These are phyloP conservation scores for Bimastos eiseni DNA, from an alignment of 2,888 invertebrate genomes.

Conservation along the genomic window DNA sequence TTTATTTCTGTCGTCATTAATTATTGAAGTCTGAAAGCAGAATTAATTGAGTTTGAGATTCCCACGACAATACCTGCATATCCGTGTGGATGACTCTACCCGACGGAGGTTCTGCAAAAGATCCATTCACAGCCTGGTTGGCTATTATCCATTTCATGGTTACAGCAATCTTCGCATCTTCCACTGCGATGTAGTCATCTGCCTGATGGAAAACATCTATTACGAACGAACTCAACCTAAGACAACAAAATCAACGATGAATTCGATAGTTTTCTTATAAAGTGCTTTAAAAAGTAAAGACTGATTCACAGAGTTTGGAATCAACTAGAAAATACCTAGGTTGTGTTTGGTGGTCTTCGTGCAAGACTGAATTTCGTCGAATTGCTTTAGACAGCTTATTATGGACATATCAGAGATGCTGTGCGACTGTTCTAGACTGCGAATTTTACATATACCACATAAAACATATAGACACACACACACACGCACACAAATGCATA, in stretches of 20 bases:
- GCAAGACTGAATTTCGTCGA: too few species aligned
- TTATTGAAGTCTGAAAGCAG: not conserved
- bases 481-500: too few species aligned
- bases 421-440: too few species aligned
- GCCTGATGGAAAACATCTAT: slow-evolving; percentile 31
- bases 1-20: not conserved
- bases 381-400: too few species aligned
- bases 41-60: not conserved
- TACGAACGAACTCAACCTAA: slow-evolving; percentile 35
- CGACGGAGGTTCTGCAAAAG: slow-evolving; percentile 68
- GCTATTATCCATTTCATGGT: slow-evolving; percentile 77
- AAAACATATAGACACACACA: too few species aligned
- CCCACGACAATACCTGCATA: slow-evolving; percentile 66
- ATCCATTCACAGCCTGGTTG: slow-evolving; percentile 75
- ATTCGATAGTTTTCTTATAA: not conserved
- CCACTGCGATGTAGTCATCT: slow-evolving; percentile 26
- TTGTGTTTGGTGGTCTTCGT: too few species aligned
- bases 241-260: not conserved
- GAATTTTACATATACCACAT: too few species aligned
- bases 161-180: slow-evolving; percentile 64
- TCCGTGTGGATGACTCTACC: slow-evolving; percentile 74
- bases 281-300: too few species aligned
- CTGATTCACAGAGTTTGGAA: too few species aligned
- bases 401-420: too few species aligned
- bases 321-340: too few species aligned